These are phyloP conservation scores for Ypsolopha sequella DNA, from an alignment of 2,888 invertebrate genomes.

Conservation along the genomic window DNA sequence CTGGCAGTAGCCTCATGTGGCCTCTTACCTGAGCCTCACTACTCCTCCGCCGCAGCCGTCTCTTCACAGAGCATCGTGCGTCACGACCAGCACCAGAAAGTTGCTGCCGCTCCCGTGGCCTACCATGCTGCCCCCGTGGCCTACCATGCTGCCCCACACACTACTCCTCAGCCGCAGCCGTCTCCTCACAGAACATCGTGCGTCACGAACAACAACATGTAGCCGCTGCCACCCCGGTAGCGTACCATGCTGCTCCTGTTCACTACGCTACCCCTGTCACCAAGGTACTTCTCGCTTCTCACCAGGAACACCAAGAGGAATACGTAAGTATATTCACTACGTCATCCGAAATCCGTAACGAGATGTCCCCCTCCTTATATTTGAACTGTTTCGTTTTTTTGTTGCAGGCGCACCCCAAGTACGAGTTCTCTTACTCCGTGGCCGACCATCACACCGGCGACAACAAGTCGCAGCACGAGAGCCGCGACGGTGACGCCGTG, in stretches of 20 bases:
- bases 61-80: slow-evolving; percentile 4
- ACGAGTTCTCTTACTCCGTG: too few relatives aligned
- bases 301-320: too few relatives aligned
- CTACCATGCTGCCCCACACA: slow-evolving; percentile 16
- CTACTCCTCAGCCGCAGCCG: slow-evolving; percentile 12
- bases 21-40: slow-evolving; percentile 15
- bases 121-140: slow-evolving; percentile 22
- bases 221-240: slow-evolving; percentile 15
- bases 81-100: slow-evolving; percentile 9
- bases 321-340: too few relatives aligned
- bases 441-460: too few relatives aligned
- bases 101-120: slow-evolving; percentile 17
- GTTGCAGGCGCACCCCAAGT: too few relatives aligned
- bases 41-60: slow-evolving; percentile 15
- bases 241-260: slow-evolving; percentile 15
- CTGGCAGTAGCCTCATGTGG: slow-evolving; percentile 19
- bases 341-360: too few relatives aligned
- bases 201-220: slow-evolving; percentile 10
- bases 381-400: too few relatives aligned
- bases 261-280: slow-evolving; percentile 11
- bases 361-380: too few relatives aligned
- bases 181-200: slow-evolving; percentile 4
- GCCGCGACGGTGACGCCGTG: too few relatives aligned
- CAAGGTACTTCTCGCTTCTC: neutral
- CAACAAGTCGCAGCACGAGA: too few relatives aligned